Evolutionary conservation across 2,888 invertebrate species (phyloP), one percentile per base, ranked within the genome.

Genomic region (Drosophila siamana): DNA sequence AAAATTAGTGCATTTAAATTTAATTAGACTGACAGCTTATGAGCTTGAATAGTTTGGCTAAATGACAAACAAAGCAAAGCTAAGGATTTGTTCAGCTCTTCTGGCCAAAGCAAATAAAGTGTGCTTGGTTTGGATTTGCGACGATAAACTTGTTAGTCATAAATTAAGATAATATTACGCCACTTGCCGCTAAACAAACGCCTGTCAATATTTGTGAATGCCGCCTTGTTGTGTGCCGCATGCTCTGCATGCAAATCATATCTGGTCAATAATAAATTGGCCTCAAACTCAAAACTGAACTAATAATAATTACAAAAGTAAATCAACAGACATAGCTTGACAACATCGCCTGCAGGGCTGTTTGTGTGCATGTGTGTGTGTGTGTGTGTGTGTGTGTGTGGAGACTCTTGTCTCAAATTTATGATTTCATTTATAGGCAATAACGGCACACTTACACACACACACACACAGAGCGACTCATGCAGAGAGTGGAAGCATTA

Each of bases 341-440:
- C 50, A 69, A 47, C n/a, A 57, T 30, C 11, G 60, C 76, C 76
- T 30, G 19, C 36, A 15, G 16, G 46, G 24, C 28, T 28, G 9
- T 43, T 24, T 41, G 36, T 47, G 30, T 56, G 52, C n/a, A n/a
- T n/a, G n/a, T 28, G 24, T 62, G 28, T 8, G 2, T 28, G 28
- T 28, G 28, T 16, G 38, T 62, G 36, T 28, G 9, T 38, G 16
- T 41, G 36, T 52, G 30, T 56, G 52, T 54, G 36, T 59, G 40
- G 41, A 33, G 54, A 78, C 59, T 15, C 54, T 61, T 63, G 68
- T 54, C 54, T 55, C 40, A 66, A 86, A 86, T 86, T 80, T 69
- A 70, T 73, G 86, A 67, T 75, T 82, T 78, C 75, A 73, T 85
- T 82, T 73, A 78, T 78, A 46, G 69, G 30, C 80, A 75, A 78